These are phyloP conservation scores for Rattus norvegicus DNA, from an alignment of 2,113 vertebrate species.

Conservation along the genomic window DNA sequence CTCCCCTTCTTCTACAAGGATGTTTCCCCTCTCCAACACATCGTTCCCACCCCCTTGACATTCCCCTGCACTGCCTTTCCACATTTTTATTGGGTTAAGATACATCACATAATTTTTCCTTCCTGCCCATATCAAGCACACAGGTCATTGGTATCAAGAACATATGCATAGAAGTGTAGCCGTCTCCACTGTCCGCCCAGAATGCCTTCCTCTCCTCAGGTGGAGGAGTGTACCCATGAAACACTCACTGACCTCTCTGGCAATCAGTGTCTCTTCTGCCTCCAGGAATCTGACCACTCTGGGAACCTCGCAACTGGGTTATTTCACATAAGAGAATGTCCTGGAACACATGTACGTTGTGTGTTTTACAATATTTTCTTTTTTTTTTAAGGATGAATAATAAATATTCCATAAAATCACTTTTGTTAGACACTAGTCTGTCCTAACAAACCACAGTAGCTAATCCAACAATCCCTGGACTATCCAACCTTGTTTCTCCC, in stretches of 20 bases:
- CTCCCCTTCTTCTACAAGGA: too few relatives aligned
- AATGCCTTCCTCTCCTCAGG: neutral
- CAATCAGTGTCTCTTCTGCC: neutral
- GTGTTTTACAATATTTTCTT: neutral
- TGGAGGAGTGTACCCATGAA: neutral
- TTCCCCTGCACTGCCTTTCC: neutral
- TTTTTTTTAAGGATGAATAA: neutral
- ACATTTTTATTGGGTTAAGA: neutral
- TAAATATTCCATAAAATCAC: neutral
- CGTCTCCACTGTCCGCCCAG: neutral
- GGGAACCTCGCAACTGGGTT: neutral
- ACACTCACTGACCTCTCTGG: neutral
- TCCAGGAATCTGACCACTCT: neutral
- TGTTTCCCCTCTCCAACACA: too few relatives aligned
- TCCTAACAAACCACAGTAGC: neutral
- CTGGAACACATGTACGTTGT: too few relatives aligned
- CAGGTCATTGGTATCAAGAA: neutral
- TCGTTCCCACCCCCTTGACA: too few relatives aligned
- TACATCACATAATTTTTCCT: neutral
- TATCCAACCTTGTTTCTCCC: neutral
- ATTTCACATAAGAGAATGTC: neutral
- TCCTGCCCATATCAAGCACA: too few relatives aligned
- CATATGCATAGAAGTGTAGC: too few relatives aligned
- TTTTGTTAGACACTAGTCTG: neutral
- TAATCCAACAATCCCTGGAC: neutral